Conservation (phyloP, 2,113 vertebrate genomes). For the Papio anubis region DNA sequence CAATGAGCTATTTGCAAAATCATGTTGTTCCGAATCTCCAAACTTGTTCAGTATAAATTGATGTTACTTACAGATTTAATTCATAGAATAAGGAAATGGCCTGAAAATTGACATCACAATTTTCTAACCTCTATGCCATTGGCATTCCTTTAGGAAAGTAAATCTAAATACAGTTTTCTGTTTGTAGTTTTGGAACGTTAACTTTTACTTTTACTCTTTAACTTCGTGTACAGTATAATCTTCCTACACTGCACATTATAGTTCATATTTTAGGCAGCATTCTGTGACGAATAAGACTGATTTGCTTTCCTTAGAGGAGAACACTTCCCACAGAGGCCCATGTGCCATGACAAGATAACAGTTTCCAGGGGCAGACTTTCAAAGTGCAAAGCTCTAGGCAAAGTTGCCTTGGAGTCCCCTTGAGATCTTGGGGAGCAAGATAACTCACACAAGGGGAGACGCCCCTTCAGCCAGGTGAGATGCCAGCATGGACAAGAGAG, state of each 20-base stretch:
- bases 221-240: not conserved
- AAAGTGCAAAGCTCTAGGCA: conserved; percentile 12
- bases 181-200: not conserved
- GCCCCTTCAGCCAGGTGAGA: not conserved
- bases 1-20: not conserved
- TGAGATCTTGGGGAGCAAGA: not conserved
- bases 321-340: not conserved
- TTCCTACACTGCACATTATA: not conserved
- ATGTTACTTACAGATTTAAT: not conserved
- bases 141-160: not conserved
- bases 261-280: not conserved
- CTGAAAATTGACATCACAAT: not conserved
- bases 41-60: not conserved
- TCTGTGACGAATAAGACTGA: not conserved
- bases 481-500: not conserved
- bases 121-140: not conserved
- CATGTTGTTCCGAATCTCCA: not conserved
- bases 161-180: not conserved
- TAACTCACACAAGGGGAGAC: not conserved
- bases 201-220: not conserved
- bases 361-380: not conserved
- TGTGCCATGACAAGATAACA: not conserved
- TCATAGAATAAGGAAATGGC: not conserved
- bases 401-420: not conserved
- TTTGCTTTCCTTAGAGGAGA: not conserved